Evolutionary conservation across 2,113 vertebrate genomes (phyloP).

Genomic region (Anarhynchus alexandrinus): DNA sequence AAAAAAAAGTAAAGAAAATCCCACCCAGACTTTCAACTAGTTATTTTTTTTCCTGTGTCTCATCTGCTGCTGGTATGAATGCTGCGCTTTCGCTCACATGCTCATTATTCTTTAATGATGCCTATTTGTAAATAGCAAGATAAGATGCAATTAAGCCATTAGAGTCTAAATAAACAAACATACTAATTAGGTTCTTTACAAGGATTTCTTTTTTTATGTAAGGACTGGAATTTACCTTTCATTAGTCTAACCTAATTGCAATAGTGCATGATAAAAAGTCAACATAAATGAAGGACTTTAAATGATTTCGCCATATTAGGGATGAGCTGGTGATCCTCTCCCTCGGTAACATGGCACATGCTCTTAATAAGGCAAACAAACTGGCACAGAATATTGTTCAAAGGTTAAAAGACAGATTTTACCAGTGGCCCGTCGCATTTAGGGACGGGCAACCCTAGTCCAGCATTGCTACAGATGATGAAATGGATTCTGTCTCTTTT

Average conservation of each 20-base stretch:
- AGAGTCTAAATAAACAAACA: constrained; percentile 78
- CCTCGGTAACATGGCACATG: background rate
- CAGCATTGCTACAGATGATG: background rate
- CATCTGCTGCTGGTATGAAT: constrained; percentile 21
- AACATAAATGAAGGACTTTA: constrained; percentile 67
- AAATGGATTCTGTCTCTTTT: background rate
- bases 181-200: constrained; percentile 77
- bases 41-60: background rate
- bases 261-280: constrained; percentile 68
- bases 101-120: constrained; percentile 76
- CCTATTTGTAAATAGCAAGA: constrained; percentile 84
- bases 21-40: background rate
- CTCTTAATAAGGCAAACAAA: background rate
- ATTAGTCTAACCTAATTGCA: constrained; percentile 82
- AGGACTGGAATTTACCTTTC: constrained; percentile 82
- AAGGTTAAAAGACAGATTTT: background rate
- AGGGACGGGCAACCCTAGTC: background rate
- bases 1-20: background rate
- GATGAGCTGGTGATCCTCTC: constrained; percentile 4
- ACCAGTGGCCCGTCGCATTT: background rate
- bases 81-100: constrained; percentile 13
- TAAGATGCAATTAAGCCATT: constrained; percentile 81
- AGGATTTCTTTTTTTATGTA: constrained; percentile 52
- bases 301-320: constrained; percentile 22
- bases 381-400: background rate